Evolutionary conservation across 2,888 invertebrate species (phyloP), one percentile per base, ranked within the genome.

Genomic region (Lymantria monacha): DNA sequence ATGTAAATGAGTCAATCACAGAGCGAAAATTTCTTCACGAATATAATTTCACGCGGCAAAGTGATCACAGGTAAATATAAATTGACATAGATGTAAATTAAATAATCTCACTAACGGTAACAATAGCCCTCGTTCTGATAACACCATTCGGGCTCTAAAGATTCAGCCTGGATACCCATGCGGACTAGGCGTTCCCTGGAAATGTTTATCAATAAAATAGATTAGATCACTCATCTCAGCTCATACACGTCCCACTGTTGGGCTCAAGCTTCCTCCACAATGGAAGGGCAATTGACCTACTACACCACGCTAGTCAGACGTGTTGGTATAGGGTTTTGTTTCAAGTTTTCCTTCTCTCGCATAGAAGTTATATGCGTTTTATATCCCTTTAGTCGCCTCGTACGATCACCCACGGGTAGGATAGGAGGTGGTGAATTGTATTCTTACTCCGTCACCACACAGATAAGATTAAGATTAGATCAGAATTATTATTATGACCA

Each of bases 121-220:
- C 96, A 96, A 58, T 93, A 90, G 31, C 94, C 95, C 78, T 96
- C 95, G 79, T 97, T 95, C 74, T 96, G 96, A 62, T 94, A 87
- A 74, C 97, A 97, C 97, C 97, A 97, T 76, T 96, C 94, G 0
- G 97, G 97, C 76, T 97, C 93, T 47, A 97, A 75, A 11, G 94
- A 92, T 66, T 97, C 97, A 0, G 97, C 93, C n/a, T 92, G 80
- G 47, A 96, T 88, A 22, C 95, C 95, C 70, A 94, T 92, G 53
- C 92, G 92, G 0, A 95, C 92, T 45, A 97, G 83, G 46, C 96
- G 93, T 66, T 96, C 94, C n/a, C 97, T 93, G 83, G 11, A 42
- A 51, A 60, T 55, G 61, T 3, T 22, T 22, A 22, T 22, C 22
- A 22, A 22, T 22, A 2, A 22, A 22, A 22, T 22, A 22, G 59